Conservation (phyloP, 2,888 invertebrate species). For the Orchesella flavescens region DNA sequence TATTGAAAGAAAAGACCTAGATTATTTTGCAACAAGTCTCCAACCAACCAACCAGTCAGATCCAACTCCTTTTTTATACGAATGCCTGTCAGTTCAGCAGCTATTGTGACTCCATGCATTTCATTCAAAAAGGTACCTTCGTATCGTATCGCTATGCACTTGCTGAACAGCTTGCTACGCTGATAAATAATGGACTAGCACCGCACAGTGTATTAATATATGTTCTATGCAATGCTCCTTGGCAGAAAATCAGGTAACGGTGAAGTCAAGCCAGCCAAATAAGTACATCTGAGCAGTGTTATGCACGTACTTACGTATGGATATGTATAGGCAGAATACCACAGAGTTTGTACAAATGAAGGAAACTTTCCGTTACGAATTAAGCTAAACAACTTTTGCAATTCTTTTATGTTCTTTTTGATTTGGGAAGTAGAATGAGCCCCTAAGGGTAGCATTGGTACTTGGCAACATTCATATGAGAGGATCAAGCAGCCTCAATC, state of each 20-base stretch:
- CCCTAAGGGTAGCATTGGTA: slow-evolving; percentile 29
- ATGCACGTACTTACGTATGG: not conserved
- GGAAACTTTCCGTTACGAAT: slow-evolving; percentile 50
- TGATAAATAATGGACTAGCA: slow-evolving; percentile 6
- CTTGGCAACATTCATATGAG: slow-evolving; percentile 6
- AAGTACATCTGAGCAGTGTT: not conserved
- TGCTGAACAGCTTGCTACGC: not conserved
- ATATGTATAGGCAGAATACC: not conserved
- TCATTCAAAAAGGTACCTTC: not conserved
- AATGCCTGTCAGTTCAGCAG: slow-evolving; percentile 31
- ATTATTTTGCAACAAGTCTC: slow-evolving; percentile 45
- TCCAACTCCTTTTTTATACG: not conserved
- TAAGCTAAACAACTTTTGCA: slow-evolving; percentile 29
- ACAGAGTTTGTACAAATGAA: not conserved
- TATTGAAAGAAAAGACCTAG: slow-evolving; percentile 52
- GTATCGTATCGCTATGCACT: not conserved
- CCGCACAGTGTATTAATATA: not conserved
- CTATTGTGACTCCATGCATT: slow-evolving; percentile 28
- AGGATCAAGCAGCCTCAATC: slow-evolving; percentile 12
- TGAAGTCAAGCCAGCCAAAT: slow-evolving; percentile 14
- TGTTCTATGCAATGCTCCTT: not conserved
- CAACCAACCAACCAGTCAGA: slow-evolving; percentile 2
- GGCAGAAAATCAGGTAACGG: slow-evolving; percentile 21
- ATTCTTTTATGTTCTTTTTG: slow-evolving; percentile 10
- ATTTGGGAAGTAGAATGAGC: slow-evolving; percentile 16